Percentiles rank a stretch among this genome's conserved stretches.
Evolutionary conservation across 2,113 vertebrate genomes (phyloP).

Genomic region (rat (Rattus norvegicus)): GRCr8 NC_086020.1:136466001-136466500

Average conservation of each 20-base stretch:
- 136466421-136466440: neutral
- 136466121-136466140: neutral
- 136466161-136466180: neutral
- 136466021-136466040: neutral
- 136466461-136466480: neutral
- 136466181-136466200: neutral
- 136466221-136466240: neutral
- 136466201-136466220: neutral
- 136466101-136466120: neutral
- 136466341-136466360: too few relatives aligned
- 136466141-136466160: too few relatives aligned
- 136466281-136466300: neutral
- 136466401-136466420: too few relatives aligned
- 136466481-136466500: neutral
- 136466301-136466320: neutral
- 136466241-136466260: neutral
- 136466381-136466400: neutral
- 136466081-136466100: neutral
- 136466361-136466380: neutral
- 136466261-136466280: neutral
- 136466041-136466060: neutral
- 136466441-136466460: too few relatives aligned
- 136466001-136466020: neutral
- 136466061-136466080: neutral
- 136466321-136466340: neutral